Percentiles rank a stretch among this genome's conserved stretches.
phyloP scores from a whole-genome alignment of 2,113 vertebrate genomes.

The Antechinus stuartii region DNA sequence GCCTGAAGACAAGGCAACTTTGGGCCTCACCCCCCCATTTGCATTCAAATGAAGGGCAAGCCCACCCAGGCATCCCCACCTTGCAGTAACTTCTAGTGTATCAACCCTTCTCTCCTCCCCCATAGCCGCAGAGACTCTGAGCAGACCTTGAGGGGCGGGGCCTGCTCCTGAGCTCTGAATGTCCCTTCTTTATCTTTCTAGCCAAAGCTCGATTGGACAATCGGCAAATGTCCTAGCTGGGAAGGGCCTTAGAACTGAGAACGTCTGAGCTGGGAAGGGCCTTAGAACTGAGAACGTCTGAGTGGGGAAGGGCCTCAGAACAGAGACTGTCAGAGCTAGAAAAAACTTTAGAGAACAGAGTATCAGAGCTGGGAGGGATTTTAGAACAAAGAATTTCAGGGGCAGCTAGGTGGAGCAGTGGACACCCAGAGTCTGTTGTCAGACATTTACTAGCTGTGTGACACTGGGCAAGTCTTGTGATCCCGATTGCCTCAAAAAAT shows the following conservation, averaged over 20 bases:
- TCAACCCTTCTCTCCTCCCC: neutral
- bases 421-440: no score
- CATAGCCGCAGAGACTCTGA: neutral
- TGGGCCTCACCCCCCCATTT: neutral
- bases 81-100: neutral
- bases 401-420: neutral
- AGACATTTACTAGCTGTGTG: no score
- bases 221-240: neutral
- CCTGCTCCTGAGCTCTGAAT: neutral
- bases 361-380: neutral
- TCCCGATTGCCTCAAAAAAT: no score
- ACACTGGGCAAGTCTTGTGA: no score
- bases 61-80: slow-evolving; percentile 3
- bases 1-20: neutral
- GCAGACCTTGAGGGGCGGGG: neutral
- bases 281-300: neutral
- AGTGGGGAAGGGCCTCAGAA: neutral
- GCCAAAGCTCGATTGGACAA: neutral
- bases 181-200: neutral
- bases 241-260: neutral
- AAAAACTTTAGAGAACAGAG: no score
- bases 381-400: neutral
- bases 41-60: slow-evolving; percentile 2
- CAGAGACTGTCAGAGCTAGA: neutral
- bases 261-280: neutral